phyloP scores from a whole-genome alignment of 2,888 invertebrate genomes.

The Spodoptera exigua region DNA sequence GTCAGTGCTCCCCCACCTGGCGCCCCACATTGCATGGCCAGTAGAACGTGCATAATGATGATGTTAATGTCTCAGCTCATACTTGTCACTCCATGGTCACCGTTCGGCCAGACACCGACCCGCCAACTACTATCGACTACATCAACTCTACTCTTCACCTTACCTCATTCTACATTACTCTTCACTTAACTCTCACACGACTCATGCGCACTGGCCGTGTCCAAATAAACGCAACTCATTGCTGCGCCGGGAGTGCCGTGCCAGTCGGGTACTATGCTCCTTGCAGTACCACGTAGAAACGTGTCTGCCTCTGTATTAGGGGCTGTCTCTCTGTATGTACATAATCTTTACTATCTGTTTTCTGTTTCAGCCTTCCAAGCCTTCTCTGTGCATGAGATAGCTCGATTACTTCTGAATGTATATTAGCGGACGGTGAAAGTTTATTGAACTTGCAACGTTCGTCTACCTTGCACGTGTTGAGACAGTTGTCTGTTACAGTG shows the following conservation, averaged over 20 bases:
- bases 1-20: slow-evolving; percentile 76
- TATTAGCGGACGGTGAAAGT: slow-evolving; percentile 73
- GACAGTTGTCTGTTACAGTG: slow-evolving; percentile 90
- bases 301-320: too few relatives aligned
- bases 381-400: slow-evolving; percentile 86
- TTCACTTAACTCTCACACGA: slow-evolving; percentile 39
- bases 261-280: too few relatives aligned
- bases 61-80: too few relatives aligned
- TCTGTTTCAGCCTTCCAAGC: slow-evolving; percentile 88
- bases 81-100: too few relatives aligned
- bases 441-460: slow-evolving; percentile 39
- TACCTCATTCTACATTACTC: slow-evolving; percentile 31
- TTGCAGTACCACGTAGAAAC: too few relatives aligned
- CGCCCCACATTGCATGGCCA: too few relatives aligned
- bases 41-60: too few relatives aligned
- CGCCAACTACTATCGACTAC: slow-evolving; percentile 26
- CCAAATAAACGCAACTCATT: slow-evolving; percentile 13
- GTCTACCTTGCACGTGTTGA: slow-evolving; percentile 21
- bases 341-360: slow-evolving; percentile 84
- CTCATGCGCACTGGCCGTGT: slow-evolving; percentile 21
- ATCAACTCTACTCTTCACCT: slow-evolving; percentile 34
- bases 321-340: slow-evolving; percentile 69
- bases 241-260: slow-evolving; percentile 15
- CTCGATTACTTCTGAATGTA: slow-evolving; percentile 66
- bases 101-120: neutral